Conservation (phyloP, 2,797 vertebrate genomes). For the Rhinoraja longicauda region DNA sequence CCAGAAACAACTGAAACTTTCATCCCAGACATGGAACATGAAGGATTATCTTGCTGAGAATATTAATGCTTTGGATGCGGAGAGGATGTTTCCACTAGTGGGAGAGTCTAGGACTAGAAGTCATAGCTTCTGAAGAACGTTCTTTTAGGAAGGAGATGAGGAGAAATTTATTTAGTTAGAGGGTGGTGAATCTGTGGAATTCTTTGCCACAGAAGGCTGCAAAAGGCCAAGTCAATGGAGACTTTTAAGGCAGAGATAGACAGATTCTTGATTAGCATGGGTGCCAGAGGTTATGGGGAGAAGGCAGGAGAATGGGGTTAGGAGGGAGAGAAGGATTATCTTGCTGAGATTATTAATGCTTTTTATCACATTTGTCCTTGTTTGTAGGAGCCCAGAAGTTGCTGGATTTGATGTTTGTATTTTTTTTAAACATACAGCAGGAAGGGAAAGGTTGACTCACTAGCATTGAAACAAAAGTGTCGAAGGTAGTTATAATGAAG, state of each 20-base stretch:
- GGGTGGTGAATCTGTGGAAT: too few relatives aligned
- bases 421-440: background rate
- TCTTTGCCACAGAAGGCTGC: too few relatives aligned
- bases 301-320: too few relatives aligned
- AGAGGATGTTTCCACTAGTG: too few relatives aligned
- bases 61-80: background rate
- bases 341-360: background rate
- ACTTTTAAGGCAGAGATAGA: too few relatives aligned
- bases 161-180: too few relatives aligned
- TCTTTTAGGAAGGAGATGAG: too few relatives aligned
- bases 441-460: background rate
- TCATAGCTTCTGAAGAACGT: too few relatives aligned
- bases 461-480: background rate
- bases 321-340: background rate
- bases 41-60: background rate
- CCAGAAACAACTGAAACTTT: background rate
- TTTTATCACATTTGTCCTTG: background rate
- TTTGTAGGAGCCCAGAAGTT: background rate
- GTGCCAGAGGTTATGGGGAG: too few relatives aligned
- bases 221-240: too few relatives aligned
- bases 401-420: background rate
- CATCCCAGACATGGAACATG: background rate
- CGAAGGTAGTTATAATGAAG: background rate
- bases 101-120: too few relatives aligned
- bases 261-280: too few relatives aligned